Evolutionary conservation across 2,113 vertebrate genomes (phyloP).

Genomic region (Ophiodon elongatus): DNA sequence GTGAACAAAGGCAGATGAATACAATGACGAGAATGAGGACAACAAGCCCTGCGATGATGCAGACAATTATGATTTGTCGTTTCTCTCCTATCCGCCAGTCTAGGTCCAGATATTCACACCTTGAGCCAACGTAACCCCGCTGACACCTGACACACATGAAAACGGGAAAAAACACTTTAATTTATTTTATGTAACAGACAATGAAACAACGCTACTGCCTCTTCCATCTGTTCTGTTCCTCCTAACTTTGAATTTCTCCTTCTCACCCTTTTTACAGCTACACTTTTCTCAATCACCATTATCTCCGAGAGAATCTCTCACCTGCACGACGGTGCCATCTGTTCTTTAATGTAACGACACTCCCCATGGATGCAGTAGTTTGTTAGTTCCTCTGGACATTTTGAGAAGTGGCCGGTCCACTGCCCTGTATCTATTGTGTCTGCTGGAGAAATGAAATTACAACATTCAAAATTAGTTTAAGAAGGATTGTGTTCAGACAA

Average conservation of each 20-base stretch:
- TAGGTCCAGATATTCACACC: slow-evolving; percentile 87
- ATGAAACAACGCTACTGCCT: neutral
- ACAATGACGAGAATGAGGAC: slow-evolving; percentile 85
- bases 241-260: neutral
- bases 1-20: slow-evolving; percentile 84
- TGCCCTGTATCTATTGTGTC: slow-evolving; percentile 60
- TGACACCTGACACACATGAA: slow-evolving; percentile 82
- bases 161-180: neutral
- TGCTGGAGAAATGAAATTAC: slow-evolving; percentile 41
- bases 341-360: slow-evolving; percentile 85
- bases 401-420: slow-evolving; percentile 84
- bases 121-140: slow-evolving; percentile 82
- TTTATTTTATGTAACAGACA: neutral
- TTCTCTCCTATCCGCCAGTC: slow-evolving; percentile 73
- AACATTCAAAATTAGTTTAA: neutral
- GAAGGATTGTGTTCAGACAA: neutral
- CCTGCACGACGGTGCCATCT: slow-evolving; percentile 85
- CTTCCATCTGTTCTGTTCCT: neutral
- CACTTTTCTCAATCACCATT: neutral
- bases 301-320: slow-evolving; percentile 47
- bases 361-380: slow-evolving; percentile 88
- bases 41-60: slow-evolving; percentile 81
- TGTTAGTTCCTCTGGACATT: slow-evolving; percentile 84
- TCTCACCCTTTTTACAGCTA: neutral
- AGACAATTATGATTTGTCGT: slow-evolving; percentile 84